A percentile compares a stretch with the other conserved stretches of the same genome.
These are phyloP conservation scores for Ectemnius lituratus DNA, from an alignment of 2,888 invertebrate genomes.

Conservation along the genomic window DNA sequence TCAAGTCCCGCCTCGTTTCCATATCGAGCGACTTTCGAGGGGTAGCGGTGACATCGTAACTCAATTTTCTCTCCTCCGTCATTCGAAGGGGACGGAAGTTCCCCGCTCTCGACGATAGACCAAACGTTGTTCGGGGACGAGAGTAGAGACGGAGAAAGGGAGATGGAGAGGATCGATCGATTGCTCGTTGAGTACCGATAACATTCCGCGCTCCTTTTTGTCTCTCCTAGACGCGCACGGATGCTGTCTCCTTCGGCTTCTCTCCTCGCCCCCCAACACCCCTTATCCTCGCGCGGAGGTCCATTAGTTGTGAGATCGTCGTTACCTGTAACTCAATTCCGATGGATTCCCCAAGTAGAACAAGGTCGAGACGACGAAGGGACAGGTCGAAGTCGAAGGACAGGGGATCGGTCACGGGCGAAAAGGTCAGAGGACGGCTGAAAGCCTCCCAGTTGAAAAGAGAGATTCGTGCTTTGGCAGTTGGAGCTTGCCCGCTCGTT, in stretches of 20 bases:
- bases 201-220: conserved; percentile 40
- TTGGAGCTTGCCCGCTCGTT: conserved; percentile 4
- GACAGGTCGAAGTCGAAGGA: conserved; percentile 10
- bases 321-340: conserved; percentile 61
- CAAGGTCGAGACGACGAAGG: conserved; percentile 25
- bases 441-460: background rate
- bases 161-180: conserved; percentile 36
- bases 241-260: background rate
- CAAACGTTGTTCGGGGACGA: conserved; percentile 32
- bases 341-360: conserved; percentile 29
- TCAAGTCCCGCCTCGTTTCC: conserved; percentile 53
- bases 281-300: conserved; percentile 32
- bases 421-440: conserved; percentile 19
- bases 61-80: conserved; percentile 51
- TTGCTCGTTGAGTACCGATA: conserved; percentile 51
- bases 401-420: conserved; percentile 21
- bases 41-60: conserved; percentile 56
- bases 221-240: too few species aligned
- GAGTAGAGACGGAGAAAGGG: background rate
- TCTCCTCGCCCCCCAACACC: background rate
- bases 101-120: conserved; percentile 28
- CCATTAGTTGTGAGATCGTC: conserved; percentile 61
- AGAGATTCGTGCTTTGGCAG: too few species aligned
- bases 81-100: conserved; percentile 44
- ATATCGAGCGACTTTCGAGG: conserved; percentile 57